Conservation (phyloP, 2,888 invertebrate genomes). For the Ceramica pisi region DNA sequence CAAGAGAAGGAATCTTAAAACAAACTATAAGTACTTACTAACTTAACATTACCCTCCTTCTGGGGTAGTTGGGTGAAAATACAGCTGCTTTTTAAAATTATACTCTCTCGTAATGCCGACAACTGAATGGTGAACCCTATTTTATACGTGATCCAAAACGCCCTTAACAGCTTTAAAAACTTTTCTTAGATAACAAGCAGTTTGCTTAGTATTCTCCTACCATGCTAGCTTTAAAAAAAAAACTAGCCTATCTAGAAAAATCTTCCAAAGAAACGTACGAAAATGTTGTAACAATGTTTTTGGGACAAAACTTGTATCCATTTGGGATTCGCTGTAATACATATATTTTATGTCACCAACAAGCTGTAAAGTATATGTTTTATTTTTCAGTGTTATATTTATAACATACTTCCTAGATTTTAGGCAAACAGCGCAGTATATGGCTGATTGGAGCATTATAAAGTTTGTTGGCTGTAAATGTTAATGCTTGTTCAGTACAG, state of each 20-base stretch:
- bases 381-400: conserved; percentile 52
- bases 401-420: conserved; percentile 30
- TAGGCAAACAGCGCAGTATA: conserved; percentile 31
- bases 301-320: conserved; percentile 33
- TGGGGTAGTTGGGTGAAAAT: neutral
- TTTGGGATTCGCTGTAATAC: conserved; percentile 34
- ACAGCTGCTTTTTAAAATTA: neutral
- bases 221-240: conserved; percentile 10
- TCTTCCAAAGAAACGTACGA: conserved; percentile 1
- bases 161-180: conserved; percentile 7
- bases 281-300: conserved; percentile 16
- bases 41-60: neutral
- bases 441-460: conserved; percentile 46
- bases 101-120: neutral
- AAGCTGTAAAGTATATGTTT: conserved; percentile 40
- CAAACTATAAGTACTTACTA: no score
- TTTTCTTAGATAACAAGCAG: neutral
- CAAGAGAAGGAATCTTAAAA: no score
- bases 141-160: neutral
- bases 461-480: conserved; percentile 41
- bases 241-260: conserved; percentile 8
- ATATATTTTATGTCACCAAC: conserved; percentile 38
- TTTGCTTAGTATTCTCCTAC: neutral
- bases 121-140: neutral
- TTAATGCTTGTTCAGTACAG: conserved; percentile 40